Evolutionary conservation across 2,888 invertebrate genomes (phyloP), one percentile per base, ranked within the genome.

Genomic region (Adelphocoris suturalis): DNA sequence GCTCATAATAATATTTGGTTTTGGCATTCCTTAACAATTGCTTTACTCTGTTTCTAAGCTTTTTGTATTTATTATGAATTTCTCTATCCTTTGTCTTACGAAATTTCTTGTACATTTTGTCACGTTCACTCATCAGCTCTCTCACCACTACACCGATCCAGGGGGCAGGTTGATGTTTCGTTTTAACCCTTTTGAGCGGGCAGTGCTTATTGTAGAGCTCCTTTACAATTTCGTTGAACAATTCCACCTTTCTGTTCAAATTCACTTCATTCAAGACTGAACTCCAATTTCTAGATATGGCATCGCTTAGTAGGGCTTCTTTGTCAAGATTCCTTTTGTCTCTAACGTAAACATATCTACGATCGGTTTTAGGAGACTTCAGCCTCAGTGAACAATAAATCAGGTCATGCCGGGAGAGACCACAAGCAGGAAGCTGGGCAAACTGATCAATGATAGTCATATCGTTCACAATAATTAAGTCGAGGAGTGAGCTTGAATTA

Each of bases 391-490:
- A 37, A 47, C 81, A 47, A n/a, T n/a, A 81, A 48, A 81, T n/a
- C 5, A 81, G 81, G 48, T 81, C 47, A n/a, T 81, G 81, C n/a
- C 81, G 7, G 9, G 81, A 81, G 3, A 81, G 5, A 13, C 81
- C 81, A 47, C 46, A 12, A 16, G 19, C 81, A 14, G 46, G 47
- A 12, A 4, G n/a, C n/a, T 81, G 81, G 3, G 12, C 37, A 47
- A 9, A 47, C 3, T 81, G 7, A 13, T 5, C 3, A 19, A 81
- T 47, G 7, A 48, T n/a, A 47, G 5, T 12, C 9, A 81, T 12
- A 81, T 81, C 47, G n/a, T 81, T 47, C 81, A 81, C 81, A 11
- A 81, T 4, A 13, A 81, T 81, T 12, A 81, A n/a, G n/a, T 81
- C 81, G 5, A 81, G 47, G 3, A 81, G 47, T 5, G 81, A 46